Percentiles rank a stretch among this genome's conserved stretches.
Evolutionary conservation across 2,888 invertebrate species (phyloP).

Genomic region (Sesia apiformis): DNA sequence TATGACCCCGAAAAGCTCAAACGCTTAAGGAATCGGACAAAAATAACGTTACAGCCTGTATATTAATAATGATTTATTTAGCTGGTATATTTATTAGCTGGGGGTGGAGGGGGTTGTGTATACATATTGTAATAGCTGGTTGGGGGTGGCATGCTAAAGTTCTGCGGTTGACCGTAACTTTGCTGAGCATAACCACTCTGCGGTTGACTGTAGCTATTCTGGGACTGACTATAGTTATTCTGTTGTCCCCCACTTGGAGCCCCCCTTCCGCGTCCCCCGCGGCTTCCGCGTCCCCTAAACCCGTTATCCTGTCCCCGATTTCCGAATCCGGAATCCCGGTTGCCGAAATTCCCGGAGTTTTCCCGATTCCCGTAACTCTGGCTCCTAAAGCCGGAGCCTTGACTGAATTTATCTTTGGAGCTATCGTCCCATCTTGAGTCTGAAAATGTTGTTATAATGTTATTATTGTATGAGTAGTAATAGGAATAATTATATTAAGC

Average conservation of each 20-base stretch:
- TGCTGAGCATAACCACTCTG: conserved; percentile 7
- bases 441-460: conserved; percentile 4
- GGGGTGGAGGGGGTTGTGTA: conserved; percentile 51
- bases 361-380: conserved; percentile 13
- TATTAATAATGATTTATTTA: conserved; percentile 1
- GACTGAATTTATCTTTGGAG: conserved; percentile 8
- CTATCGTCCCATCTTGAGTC: conserved; percentile 45
- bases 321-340: conserved; percentile 13
- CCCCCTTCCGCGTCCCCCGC: conserved; percentile 8
- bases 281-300: conserved; percentile 11
- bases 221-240: conserved; percentile 9
- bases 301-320: conserved; percentile 12
- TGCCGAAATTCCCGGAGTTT: conserved; percentile 13
- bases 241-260: conserved; percentile 11
- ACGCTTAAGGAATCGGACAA: too few relatives aligned
- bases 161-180: conserved; percentile 6
- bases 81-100: conserved; percentile 14
- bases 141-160: conserved; percentile 35
- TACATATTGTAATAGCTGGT: conserved; percentile 64
- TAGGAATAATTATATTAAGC: too few relatives aligned
- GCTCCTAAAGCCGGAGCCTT: conserved; percentile 4
- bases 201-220: not conserved
- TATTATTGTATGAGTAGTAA: too few relatives aligned
- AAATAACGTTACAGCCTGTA: too few relatives aligned
- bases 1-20: too few relatives aligned